Conservation (phyloP, 2,888 invertebrate species). For the Gisinianus flammeolus region DNA sequence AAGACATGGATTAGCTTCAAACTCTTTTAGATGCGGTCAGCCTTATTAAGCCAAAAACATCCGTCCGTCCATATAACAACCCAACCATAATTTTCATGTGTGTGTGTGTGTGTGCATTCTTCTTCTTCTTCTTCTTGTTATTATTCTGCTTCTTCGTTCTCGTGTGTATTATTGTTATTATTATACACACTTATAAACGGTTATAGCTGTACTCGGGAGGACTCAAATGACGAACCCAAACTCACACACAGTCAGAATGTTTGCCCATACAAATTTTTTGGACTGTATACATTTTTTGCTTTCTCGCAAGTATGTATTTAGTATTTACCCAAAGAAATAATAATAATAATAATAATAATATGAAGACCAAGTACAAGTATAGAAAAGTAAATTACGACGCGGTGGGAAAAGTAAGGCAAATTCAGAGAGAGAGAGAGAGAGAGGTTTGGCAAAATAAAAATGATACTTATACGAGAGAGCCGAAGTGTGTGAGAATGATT, state of each 20-base stretch:
- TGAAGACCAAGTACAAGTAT: not conserved
- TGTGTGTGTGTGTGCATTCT: not conserved
- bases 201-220: too few species aligned
- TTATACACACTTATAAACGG: too few species aligned
- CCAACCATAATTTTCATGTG: not conserved
- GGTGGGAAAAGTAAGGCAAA: not conserved
- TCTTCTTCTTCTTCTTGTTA: not conserved
- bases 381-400: not conserved
- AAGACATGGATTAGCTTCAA: not conserved
- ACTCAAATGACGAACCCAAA: too few species aligned
- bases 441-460: not conserved
- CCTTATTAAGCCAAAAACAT: not conserved
- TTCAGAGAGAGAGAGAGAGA: too few species aligned
- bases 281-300: too few species aligned
- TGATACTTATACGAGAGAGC: not conserved
- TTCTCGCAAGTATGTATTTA: too few species aligned
- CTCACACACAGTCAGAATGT: too few species aligned
- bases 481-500: too few species aligned
- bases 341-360: not conserved
- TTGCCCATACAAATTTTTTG: too few species aligned
- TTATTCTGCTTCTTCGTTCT: too few species aligned
- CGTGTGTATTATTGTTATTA: too few species aligned
- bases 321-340: not conserved
- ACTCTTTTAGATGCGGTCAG: not conserved
- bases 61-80: not conserved